Base-by-base conservation (phyloP, 2,113 vertebrate species). In the Solea senegalensis region DNA sequence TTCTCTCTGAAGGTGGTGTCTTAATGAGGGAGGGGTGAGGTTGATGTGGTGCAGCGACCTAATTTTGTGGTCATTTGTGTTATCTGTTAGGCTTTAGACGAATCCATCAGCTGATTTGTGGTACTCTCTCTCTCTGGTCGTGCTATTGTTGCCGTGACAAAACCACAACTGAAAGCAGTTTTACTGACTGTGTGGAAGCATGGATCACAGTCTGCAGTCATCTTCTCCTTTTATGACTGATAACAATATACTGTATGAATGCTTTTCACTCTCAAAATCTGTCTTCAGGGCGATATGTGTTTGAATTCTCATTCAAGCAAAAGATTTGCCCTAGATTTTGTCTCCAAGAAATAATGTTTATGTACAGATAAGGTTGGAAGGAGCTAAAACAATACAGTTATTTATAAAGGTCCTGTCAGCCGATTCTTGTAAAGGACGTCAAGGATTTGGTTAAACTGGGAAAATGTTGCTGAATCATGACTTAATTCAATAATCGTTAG, bases 31-130 rank as follows among this genome's bases (percentile, higher is more conserved):
- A 50, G n/a, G n/a, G 21, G 10, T 1, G 34, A 34, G 10, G 59
- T 60, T 77, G 53, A 85, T 75, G 50, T 67, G 50, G 48, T 72
- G 49, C 45, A 71, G 45, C 43, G 74, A 40, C 57, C 50, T 65
- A 62, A 66, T 82, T 66, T 50, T 51, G 54, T 40, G 53, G 14
- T 44, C 16, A 50, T 64, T 76, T 78, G 44, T 28, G 62, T 34
- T 51, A 13, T 49, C 2, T 27, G 69, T 16, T 50, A 41, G 16
- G n/a, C 16, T 56, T 10, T 8, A 56, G 46, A 62, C 16, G 59
- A 54, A 62, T 64, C 56, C 8, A 21, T 2, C 50, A 14, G 34
- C 56, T 62, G 54, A 73, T 76, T 72, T 74, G 72, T 57, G 50
- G 44, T 51, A 8, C 12, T 2, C 46, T 55, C 14, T 21, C 34